phyloP scores from a whole-genome alignment of 2,888 invertebrate genomes.

The Scaptomyza reducta region DNA sequence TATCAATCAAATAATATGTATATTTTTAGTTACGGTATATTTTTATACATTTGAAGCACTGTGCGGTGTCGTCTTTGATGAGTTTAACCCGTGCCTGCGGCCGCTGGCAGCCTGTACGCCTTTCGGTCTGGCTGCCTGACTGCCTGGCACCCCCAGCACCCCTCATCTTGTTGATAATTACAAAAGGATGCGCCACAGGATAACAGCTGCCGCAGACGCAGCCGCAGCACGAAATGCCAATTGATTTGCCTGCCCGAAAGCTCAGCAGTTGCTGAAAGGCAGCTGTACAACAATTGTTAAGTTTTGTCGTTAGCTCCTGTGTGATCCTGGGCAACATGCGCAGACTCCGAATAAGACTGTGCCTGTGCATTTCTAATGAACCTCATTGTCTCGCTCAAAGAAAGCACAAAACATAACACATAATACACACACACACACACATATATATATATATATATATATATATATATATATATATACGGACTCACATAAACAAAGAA shows the following conservation, averaged over 20 bases:
- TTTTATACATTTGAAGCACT: neutral
- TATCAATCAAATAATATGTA: too few species aligned
- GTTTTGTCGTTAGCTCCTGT: neutral
- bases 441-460: too few species aligned
- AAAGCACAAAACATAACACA: conserved; percentile 48
- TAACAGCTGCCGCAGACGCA: conserved; percentile 63
- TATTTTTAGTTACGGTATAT: neutral
- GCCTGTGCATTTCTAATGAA: conserved; percentile 72
- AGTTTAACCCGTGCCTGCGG: conserved; percentile 74
- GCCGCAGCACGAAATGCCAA: conserved; percentile 56
- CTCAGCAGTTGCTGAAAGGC: conserved; percentile 47
- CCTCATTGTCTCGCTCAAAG: conserved; percentile 64
- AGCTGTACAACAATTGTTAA: conserved; percentile 66
- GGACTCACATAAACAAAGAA: conserved; percentile 12
- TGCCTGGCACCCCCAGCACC: conserved; percentile 7
- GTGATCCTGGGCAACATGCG: conserved; percentile 55
- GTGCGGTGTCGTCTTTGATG: conserved; percentile 63
- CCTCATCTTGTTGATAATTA: conserved; percentile 60
- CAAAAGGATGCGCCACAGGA: conserved; percentile 74
- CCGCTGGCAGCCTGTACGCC: conserved; percentile 9
- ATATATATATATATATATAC: too few species aligned
- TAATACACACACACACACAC: conserved; percentile 3
- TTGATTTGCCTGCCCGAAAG: conserved; percentile 61
- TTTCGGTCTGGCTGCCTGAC: neutral
- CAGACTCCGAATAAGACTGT: conserved; percentile 14